A percentile compares a stretch with the other conserved stretches of the same genome.
phyloP scores from a whole-genome alignment of 2,113 vertebrate genomes.

The Haemorhous mexicanus region DNA sequence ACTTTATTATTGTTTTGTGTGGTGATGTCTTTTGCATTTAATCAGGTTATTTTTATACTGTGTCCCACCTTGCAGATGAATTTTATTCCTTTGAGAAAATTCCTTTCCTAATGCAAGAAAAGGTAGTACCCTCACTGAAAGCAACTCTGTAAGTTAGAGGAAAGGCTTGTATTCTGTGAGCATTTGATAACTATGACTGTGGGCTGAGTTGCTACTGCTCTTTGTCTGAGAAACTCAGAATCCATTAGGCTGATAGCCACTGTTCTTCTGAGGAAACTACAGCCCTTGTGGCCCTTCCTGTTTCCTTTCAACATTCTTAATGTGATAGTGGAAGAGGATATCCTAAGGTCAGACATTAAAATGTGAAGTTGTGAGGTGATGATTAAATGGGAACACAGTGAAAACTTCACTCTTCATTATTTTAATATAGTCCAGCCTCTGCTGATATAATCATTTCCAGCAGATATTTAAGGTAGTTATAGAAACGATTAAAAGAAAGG shows the following conservation, averaged over 20 bases:
- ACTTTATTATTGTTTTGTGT: not conserved
- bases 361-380: slow-evolving; percentile 64
- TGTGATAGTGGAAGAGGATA: slow-evolving; percentile 65
- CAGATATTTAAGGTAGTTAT: slow-evolving; percentile 50
- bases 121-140: not conserved
- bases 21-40: not conserved
- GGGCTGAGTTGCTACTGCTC: slow-evolving; percentile 26
- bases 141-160: slow-evolving; percentile 35
- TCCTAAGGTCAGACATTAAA: slow-evolving; percentile 69
- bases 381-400: slow-evolving; percentile 58
- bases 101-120: not conserved
- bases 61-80: not conserved
- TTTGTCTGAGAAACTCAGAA: slow-evolving; percentile 62
- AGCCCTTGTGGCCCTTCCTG: slow-evolving; percentile 57
- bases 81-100: not conserved
- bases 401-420: slow-evolving; percentile 65
- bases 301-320: slow-evolving; percentile 72
- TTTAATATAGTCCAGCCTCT: slow-evolving; percentile 47
- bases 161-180: slow-evolving; percentile 37
- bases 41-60: slow-evolving; percentile 6
- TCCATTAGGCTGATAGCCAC: slow-evolving; percentile 59
- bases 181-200: slow-evolving; percentile 38
- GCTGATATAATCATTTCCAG: slow-evolving; percentile 50
- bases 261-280: slow-evolving; percentile 62
- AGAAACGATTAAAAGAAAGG: slow-evolving; percentile 62